phyloP scores from a whole-genome alignment of 92 coral and sea anemone genomes.

The Porites evermanni region DNA sequence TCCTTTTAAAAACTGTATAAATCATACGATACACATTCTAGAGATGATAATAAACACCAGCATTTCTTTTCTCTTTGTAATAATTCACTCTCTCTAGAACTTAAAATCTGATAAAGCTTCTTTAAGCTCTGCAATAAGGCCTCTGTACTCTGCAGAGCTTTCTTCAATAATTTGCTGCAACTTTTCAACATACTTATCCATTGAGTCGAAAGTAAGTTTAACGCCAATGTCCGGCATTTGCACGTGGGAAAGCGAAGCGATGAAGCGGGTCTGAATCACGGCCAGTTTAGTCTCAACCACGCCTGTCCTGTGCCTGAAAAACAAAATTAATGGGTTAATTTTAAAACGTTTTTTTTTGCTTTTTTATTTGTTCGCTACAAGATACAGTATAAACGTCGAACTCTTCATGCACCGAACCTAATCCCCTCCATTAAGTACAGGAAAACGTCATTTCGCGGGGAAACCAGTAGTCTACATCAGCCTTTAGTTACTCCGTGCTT shows the following conservation, averaged over 20 bases:
- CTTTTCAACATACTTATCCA: conserved; percentile 86
- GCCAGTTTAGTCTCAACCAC: conserved; percentile 92
- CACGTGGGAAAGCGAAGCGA: conserved; percentile 91
- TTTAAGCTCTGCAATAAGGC: conserved; percentile 83
- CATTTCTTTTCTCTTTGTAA: not conserved
- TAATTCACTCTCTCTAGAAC: conserved; percentile 45
- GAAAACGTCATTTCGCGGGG: too few species aligned
- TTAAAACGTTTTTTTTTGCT: too few species aligned
- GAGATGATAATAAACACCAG: too few species aligned
- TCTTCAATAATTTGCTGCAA: conserved; percentile 74
- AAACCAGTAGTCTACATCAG: too few species aligned
- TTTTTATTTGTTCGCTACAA: too few species aligned
- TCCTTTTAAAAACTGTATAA: not conserved
- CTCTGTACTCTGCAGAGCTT: conserved; percentile 65
- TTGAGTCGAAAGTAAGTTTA: conserved; percentile 87
- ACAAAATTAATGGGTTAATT: too few species aligned
- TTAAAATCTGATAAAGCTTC: conserved; percentile 91
- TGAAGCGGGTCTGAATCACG: conserved; percentile 90
- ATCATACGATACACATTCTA: not conserved
- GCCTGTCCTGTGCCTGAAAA: conserved; percentile 78
- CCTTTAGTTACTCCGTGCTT: too few species aligned
- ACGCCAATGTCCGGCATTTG: conserved; percentile 82
- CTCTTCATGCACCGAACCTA: too few species aligned
- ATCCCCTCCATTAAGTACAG: too few species aligned
- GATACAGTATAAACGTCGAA: too few species aligned